These are phyloP conservation scores for Procambarus clarkii DNA, from an alignment of 1,140 invertebrate genomes.

Conservation along the genomic window DNA sequence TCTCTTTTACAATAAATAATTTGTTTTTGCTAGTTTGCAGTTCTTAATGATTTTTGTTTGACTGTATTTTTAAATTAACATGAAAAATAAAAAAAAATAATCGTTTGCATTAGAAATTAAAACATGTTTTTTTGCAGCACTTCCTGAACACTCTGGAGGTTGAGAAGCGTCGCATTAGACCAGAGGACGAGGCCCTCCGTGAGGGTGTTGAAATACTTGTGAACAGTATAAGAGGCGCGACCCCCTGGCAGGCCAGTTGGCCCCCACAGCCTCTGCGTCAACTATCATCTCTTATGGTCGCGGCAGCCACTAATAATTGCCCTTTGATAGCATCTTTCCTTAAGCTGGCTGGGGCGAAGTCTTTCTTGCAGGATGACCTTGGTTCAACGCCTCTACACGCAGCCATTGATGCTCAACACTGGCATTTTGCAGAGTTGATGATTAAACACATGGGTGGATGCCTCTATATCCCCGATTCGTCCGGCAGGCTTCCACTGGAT, in stretches of 20 bases:
- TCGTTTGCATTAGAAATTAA: too few relatives aligned
- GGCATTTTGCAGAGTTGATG: background rate
- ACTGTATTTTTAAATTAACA: too few relatives aligned
- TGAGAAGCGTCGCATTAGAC: background rate
- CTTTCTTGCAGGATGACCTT: background rate
- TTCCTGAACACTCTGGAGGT: background rate
- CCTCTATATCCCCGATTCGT: background rate
- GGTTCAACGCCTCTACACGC: background rate
- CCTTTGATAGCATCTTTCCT: slow-evolving; percentile 32
- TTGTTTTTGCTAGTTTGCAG: too few relatives aligned
- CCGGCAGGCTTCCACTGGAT: background rate
- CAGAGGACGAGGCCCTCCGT: background rate
- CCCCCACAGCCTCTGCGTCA: background rate
- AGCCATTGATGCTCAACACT: background rate
- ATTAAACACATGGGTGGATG: background rate
- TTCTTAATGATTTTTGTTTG: too few relatives aligned
- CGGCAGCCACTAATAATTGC: slow-evolving; percentile 30
- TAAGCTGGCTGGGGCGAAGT: background rate
- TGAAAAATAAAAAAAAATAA: too few relatives aligned
- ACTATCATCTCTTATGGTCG: slow-evolving; percentile 17
- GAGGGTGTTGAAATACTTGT: slow-evolving; percentile 8
- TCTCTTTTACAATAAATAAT: too few relatives aligned
- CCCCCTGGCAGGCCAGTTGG: slow-evolving; percentile 10
- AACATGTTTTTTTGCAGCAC: background rate
- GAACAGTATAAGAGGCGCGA: background rate